Percentiles rank a stretch among this genome's conserved stretches.
Conservation (phyloP, 2,888 invertebrate genomes). For the Mimachlamys varia region DNA sequence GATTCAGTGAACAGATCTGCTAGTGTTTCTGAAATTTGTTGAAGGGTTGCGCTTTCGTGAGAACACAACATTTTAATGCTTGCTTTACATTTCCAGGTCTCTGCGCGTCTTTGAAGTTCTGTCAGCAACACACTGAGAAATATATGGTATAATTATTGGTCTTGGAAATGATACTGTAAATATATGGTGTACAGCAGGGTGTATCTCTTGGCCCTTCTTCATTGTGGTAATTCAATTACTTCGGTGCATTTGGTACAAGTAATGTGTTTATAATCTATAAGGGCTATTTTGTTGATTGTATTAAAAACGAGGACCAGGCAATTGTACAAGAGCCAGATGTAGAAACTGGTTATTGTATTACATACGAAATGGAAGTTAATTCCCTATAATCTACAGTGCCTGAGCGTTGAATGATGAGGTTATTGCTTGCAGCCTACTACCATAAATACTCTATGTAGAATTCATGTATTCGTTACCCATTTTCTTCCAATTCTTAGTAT, state of each 20-base stretch:
- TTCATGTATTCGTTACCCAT: too few species aligned
- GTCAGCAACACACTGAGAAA: not conserved
- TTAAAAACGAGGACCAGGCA: not conserved
- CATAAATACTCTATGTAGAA: not conserved
- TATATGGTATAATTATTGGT: not conserved
- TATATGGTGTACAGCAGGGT: slow-evolving; percentile 13
- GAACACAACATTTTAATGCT: not conserved
- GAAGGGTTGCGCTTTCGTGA: not conserved
- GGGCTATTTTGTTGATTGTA: slow-evolving; percentile 18
- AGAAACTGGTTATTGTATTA: not conserved
- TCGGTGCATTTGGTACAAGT: not conserved
- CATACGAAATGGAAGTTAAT: not conserved
- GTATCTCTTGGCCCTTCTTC: not conserved
- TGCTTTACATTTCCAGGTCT: not conserved
- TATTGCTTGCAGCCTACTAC: not conserved
- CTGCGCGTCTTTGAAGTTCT: not conserved
- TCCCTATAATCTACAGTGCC: not conserved
- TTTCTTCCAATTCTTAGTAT: too few species aligned
- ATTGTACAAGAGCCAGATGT: not conserved
- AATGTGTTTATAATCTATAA: not conserved
- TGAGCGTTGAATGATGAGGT: not conserved
- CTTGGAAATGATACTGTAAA: not conserved
- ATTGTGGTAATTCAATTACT: slow-evolving; percentile 28
- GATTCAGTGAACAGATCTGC: not conserved
- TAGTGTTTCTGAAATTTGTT: not conserved